Base-by-base conservation (phyloP, 2,888 invertebrate species). In the Dicyrtoma fusca region DNA sequence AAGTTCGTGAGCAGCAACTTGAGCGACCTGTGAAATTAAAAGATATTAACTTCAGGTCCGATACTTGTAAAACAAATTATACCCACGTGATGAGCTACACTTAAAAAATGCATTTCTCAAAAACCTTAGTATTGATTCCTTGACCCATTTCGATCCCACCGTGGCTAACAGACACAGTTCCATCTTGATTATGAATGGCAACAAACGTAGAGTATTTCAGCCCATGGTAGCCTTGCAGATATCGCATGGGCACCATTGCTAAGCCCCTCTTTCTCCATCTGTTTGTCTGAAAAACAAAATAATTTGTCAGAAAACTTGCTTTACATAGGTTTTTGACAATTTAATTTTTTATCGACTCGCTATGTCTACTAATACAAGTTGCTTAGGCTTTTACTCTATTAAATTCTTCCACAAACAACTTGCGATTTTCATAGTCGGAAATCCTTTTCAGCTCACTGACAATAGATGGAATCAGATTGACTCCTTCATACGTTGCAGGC, bases 251-350 rank as follows among this genome's bases (percentile, higher is more conserved):
- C 11, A 89, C 85, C 5, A 92, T 81, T 3, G 82, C 80, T 57
- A 85, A 63, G 1, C 84, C 94, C 47, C 88, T 87, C 82, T 94
- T 94, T 80, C 88, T 91, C 94, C 94, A 94, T 34, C 91, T 86
- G 84, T 94, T 92, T 1, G 51, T 69, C 80, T 78, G 21, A 4
- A 14, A 17, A 21, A 21, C n/a, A n/a, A n/a, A n/a, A n/a, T n/a
- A n/a, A n/a, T n/a, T 53, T 11, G n/a, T 8, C 11, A 63, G 26
- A n/a, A 63, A 26, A n/a, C 4, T 42, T 10, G 42, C 10, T 17
- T 8, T 21, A 34, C 26, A n/a, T 14, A 23, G 23, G 3, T 19
- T 21, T 21, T 25, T 59, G 14, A 25, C 21, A 17, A 6, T 25
- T 6, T 19, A 26, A 19, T 6, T 21, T 14, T 25, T 11, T 23